These are phyloP conservation scores for Cryptosula pallasiana DNA, from an alignment of 2,888 invertebrate genomes.

Conservation along the genomic window DNA sequence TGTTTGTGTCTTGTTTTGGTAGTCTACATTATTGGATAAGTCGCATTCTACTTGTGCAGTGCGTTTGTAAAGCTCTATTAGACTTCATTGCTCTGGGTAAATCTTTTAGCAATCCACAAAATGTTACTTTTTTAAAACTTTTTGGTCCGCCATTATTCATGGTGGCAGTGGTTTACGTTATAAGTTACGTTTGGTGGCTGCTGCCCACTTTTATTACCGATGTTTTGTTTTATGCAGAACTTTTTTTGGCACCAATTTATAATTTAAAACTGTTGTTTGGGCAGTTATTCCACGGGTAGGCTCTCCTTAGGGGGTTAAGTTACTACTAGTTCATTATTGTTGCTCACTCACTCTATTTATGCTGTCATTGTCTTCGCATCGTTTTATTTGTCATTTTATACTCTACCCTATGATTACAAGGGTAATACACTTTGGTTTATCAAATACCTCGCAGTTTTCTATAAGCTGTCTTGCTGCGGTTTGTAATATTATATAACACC, in stretches of 20 bases:
- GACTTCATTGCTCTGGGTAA: conserved; percentile 29
- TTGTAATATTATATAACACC: too few species aligned
- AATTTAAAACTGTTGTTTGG: neutral
- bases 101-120: neutral
- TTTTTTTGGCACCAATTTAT: conserved; percentile 3
- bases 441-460: too few species aligned
- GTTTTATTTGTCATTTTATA: too few species aligned
- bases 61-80: conserved; percentile 32
- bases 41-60: conserved; percentile 34
- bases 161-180: neutral
- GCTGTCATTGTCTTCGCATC: too few species aligned
- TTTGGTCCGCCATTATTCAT: neutral
- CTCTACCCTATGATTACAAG: too few species aligned
- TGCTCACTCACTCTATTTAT: too few species aligned
- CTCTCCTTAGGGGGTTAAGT: too few species aligned
- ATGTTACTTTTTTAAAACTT: neutral
- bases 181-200: conserved; percentile 6
- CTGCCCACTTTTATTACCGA: conserved; percentile 9
- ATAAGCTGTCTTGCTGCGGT: too few species aligned
- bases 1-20: conserved; percentile 37
- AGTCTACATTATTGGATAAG: conserved; percentile 38
- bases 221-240: conserved; percentile 18
- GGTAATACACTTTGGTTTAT: too few species aligned
- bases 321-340: too few species aligned
- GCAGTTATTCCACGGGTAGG: neutral